Percentiles rank a stretch among this genome's conserved stretches.
These are phyloP conservation scores for Heliconius ismenius DNA, from an alignment of 2,888 invertebrate species.

Conservation along the genomic window DNA sequence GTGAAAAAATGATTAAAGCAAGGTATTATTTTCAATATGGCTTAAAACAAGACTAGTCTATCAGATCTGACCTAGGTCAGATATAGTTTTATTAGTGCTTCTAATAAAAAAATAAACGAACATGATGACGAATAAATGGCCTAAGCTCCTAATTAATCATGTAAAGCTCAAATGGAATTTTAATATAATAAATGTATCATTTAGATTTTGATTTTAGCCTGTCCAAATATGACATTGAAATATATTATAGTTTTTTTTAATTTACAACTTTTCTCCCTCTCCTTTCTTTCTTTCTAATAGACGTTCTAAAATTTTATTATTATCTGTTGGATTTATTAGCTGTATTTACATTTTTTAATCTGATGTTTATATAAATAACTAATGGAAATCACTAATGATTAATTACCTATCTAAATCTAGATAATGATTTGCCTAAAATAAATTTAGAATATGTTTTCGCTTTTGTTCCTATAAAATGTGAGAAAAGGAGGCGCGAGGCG, in stretches of 20 bases:
- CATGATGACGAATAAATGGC: background rate
- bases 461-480: background rate
- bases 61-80: background rate
- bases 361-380: background rate
- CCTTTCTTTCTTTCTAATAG: background rate
- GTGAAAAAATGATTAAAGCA: background rate
- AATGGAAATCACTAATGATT: background rate
- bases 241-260: background rate
- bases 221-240: background rate
- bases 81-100: background rate
- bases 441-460: background rate
- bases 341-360: background rate
- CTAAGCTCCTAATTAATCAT: background rate
- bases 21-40: background rate
- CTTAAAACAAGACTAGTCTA: background rate
- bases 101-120: background rate
- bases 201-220: background rate
- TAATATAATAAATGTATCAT: constrained; percentile 3
- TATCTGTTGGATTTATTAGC: background rate
- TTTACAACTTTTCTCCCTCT: background rate
- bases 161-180: background rate
- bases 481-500: background rate
- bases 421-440: background rate
- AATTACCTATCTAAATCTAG: background rate
- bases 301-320: background rate